phyloP scores from a whole-genome alignment of 2,113 vertebrate species.

The Capreolus pygargus region DNA sequence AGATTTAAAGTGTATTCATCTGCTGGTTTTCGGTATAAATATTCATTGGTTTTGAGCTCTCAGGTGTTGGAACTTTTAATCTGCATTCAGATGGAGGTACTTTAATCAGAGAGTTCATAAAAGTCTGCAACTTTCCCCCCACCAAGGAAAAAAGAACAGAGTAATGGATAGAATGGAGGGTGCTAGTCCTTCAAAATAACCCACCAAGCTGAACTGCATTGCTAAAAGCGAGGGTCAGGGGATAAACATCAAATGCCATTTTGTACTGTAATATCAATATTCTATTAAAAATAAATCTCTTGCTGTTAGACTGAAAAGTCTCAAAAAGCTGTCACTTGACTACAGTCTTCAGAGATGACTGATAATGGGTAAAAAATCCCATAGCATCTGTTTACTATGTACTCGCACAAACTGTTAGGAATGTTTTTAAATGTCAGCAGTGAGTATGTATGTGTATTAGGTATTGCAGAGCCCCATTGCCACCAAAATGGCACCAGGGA shows the following conservation, averaged over 20 bases:
- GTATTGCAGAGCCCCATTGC: conserved; percentile 55
- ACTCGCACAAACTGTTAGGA: conserved; percentile 78
- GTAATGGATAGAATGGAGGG: conserved; percentile 76
- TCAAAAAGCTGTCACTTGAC: conserved; percentile 84
- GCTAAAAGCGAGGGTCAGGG: not conserved
- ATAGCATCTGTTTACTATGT: conserved; percentile 83
- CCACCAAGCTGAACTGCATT: conserved; percentile 68
- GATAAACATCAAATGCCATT: conserved; percentile 78
- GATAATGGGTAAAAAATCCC: conserved; percentile 84
- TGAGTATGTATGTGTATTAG: conserved; percentile 79
- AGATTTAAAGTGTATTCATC: conserved; percentile 89
- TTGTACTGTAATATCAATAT: conserved; percentile 83
- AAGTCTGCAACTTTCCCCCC: conserved; percentile 79
- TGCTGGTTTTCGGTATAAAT: conserved; percentile 87
- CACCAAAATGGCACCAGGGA: conserved; percentile 63
- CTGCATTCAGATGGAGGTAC: conserved; percentile 87
- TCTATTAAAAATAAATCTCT: conserved; percentile 87
- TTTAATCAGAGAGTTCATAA: conserved; percentile 90
- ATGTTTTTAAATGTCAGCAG: conserved; percentile 82
- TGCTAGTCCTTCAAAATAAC: conserved; percentile 71
- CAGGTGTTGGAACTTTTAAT: conserved; percentile 89
- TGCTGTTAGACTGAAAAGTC: conserved; percentile 80
- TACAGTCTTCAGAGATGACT: conserved; percentile 86
- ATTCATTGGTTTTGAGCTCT: conserved; percentile 88
- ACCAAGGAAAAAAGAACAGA: conserved; percentile 51